Base-by-base conservation (phyloP, 1,140 invertebrate genomes). In the Drosophila bocqueti region DNA sequence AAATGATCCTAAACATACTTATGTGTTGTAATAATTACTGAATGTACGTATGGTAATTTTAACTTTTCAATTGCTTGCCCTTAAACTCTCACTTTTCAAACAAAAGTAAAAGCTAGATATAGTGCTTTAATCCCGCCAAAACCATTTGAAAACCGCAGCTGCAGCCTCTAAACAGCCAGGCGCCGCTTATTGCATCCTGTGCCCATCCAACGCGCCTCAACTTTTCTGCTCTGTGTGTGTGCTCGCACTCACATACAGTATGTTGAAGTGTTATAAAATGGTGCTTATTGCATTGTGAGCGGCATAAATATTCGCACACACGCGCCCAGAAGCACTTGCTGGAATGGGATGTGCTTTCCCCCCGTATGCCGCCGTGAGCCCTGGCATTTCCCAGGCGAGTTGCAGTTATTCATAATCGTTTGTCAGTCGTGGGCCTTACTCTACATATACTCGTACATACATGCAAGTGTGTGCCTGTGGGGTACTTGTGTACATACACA, bases 341-440 rank as follows among this genome's bases (percentile, higher is more conserved):
- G 61, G 58, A 40, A 59, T 54, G 54, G 54, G 34, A 55, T 24
- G 21, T 38, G 52, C 31, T 54, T 50, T 21, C 52, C 18, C 38
- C 38, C 42, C 54, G 38, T 29, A 21, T 42, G 47, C 62, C 46
- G 40, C 72, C 54, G 31, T 68, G 58, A 71, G 69, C 61, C 67
- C 54, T 73, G 24, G 67, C 55, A 45, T 73, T 54, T 68, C 45
- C 50, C 45, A 29, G 59, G 52, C 52, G 40, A 24, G 52, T 42
- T 63, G 76, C 68, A 87, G 83, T 64, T 83, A 89, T 89, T 87
- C 84, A 87, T 83, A 89, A 83, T 87, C 80, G 84, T 87, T 83
- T 89, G 83, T 81, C 76, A 72, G 73, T 74, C 65, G 34, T 31
- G 36, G 54, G 21, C 18, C 26, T 34, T 13, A 52, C 15, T 57